These are phyloP conservation scores for Hemicentrotus pulcherrimus DNA, from an alignment of 35 echinoderm and acorn worm genomes.

Conservation along the genomic window DNA sequence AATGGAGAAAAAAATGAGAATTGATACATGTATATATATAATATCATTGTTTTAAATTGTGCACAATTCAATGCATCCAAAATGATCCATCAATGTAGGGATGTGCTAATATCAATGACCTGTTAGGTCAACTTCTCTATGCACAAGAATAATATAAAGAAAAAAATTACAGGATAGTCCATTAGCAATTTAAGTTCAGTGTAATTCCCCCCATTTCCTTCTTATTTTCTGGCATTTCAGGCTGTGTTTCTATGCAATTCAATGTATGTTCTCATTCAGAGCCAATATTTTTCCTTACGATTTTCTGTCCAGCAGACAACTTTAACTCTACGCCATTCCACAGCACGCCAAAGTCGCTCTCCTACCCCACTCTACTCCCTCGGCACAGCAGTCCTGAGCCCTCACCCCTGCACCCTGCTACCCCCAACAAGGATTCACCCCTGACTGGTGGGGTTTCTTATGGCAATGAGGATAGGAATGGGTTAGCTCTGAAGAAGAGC, in stretches of 20 bases:
- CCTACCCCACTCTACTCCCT: constrained; percentile 33
- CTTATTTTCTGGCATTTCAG: background rate
- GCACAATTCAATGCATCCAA: too few species aligned
- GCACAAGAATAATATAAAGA: too few species aligned
- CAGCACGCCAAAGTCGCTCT: constrained; percentile 57
- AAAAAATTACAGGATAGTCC: background rate
- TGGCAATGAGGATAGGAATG: background rate
- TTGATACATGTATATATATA: too few species aligned
- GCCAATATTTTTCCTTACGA: background rate
- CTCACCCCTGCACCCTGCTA: background rate
- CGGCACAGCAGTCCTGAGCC: background rate
- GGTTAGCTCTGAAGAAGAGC: background rate
- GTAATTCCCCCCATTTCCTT: background rate
- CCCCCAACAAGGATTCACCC: background rate
- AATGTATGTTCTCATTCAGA: background rate
- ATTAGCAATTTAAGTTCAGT: background rate
- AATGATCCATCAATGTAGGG: too few species aligned
- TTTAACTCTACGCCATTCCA: constrained; percentile 54
- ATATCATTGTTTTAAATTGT: too few species aligned
- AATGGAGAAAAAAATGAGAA: too few species aligned
- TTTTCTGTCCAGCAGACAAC: constrained; percentile 1
- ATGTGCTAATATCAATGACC: too few species aligned
- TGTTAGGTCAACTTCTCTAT: too few species aligned
- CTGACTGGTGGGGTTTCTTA: background rate
- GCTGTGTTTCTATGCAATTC: background rate